These are phyloP conservation scores for Pygmarrhopalites habei DNA, from an alignment of 1,140 invertebrate species.

Conservation along the genomic window DNA sequence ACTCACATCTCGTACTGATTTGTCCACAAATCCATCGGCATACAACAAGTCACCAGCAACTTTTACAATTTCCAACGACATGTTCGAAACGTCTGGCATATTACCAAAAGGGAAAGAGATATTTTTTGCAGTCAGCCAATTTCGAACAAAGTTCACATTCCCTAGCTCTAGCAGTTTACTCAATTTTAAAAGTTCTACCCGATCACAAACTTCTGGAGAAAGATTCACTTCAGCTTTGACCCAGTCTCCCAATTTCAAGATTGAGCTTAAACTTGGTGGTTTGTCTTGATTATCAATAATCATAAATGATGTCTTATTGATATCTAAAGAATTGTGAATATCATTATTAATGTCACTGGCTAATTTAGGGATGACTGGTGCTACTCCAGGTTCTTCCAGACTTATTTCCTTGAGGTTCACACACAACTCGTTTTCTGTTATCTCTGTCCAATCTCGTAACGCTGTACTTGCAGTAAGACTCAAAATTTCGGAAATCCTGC, in stretches of 20 bases:
- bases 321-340: neutral
- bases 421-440: neutral
- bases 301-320: neutral
- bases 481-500: neutral
- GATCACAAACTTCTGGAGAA: constrained; percentile 1
- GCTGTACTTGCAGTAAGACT: constrained; percentile 3
- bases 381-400: neutral
- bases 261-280: neutral
- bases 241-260: constrained; percentile 10
- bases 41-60: neutral
- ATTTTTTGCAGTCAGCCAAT: constrained; percentile 11
- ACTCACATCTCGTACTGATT: neutral
- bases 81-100: neutral
- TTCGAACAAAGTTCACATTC: constrained; percentile 16
- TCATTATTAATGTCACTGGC: too few species aligned
- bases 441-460: constrained; percentile 12
- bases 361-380: too few species aligned
- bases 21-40: neutral
- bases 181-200: neutral
- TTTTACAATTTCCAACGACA: neutral
- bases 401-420: neutral
- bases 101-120: neutral
- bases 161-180: constrained; percentile 18
- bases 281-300: neutral
- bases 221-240: neutral